Evolutionary conservation across 2,888 invertebrate genomes (phyloP).

Genomic region (Drosophila fungiperda): DNA sequence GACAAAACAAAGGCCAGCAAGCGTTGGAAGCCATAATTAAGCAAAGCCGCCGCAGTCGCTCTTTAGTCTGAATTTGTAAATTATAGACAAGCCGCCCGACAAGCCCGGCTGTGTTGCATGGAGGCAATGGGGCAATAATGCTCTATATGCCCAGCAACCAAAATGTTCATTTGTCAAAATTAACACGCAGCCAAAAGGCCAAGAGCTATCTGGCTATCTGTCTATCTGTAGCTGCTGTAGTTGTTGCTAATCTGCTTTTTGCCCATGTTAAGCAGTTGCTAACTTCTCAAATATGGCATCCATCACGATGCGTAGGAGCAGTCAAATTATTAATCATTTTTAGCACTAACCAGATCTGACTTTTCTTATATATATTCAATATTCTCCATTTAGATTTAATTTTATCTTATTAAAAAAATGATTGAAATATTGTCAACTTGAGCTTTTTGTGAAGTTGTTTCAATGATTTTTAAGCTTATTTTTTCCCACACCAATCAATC

Average conservation of each 20-base stretch:
- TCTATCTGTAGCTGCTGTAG: neutral
- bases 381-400: neutral
- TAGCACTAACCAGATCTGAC: neutral
- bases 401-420: neutral
- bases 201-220: slow-evolving; percentile 20
- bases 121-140: slow-evolving; percentile 20
- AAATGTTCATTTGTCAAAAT: slow-evolving; percentile 79
- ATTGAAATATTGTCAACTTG: neutral
- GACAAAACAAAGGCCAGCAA: slow-evolving; percentile 45
- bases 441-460: neutral
- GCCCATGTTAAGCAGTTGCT: slow-evolving; percentile 30
- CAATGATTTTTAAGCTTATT: neutral
- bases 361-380: neutral
- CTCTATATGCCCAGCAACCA: slow-evolving; percentile 63
- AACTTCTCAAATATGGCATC: slow-evolving; percentile 7
- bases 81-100: slow-evolving; percentile 64
- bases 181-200: slow-evolving; percentile 63
- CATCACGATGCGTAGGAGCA: slow-evolving; percentile 45
- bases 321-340: slow-evolving; percentile 42
- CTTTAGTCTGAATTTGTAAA: slow-evolving; percentile 72
- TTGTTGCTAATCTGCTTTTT: slow-evolving; percentile 22
- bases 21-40: slow-evolving; percentile 61
- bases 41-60: slow-evolving; percentile 48
- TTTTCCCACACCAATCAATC: slow-evolving; percentile 47
- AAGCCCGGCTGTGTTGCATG: slow-evolving; percentile 5